Evolutionary conservation across 2,888 invertebrate genomes (phyloP).

Genomic region (Branchellion lobata): DNA sequence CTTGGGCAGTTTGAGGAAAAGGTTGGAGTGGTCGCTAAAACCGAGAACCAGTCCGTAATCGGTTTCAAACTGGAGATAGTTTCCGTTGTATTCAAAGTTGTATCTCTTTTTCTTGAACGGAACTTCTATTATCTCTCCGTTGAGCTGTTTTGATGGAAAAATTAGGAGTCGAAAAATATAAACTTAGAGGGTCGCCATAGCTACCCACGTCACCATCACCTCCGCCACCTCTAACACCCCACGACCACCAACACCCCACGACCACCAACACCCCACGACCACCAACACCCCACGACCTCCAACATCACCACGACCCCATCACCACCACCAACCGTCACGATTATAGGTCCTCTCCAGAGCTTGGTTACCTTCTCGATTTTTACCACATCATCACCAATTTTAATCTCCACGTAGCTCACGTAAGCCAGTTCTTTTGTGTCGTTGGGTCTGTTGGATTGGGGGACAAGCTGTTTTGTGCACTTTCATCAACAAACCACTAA

Average conservation of each 20-base stretch:
- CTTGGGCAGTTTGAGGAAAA: constrained; percentile 20
- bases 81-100: not conserved
- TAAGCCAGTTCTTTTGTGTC: not conserved
- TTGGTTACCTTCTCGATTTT: not conserved
- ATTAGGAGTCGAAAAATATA: too few species aligned
- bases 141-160: not conserved
- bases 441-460: too few species aligned
- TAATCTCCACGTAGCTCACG: not conserved
- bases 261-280: not conserved
- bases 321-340: constrained; percentile 3
- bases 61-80: constrained; percentile 1
- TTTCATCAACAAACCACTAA: too few species aligned
- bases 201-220: too few species aligned
- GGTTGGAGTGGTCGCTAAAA: constrained; percentile 1
- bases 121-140: not conserved
- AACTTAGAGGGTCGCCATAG: too few species aligned
- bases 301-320: too few species aligned
- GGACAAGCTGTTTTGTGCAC: too few species aligned
- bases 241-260: too few species aligned
- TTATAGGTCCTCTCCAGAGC: not conserved
- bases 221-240: too few species aligned
- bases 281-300: not conserved
- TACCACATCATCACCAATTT: not conserved
- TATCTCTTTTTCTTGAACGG: not conserved
- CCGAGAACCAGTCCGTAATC: not conserved